These are phyloP conservation scores for Idaea dimidiata DNA, from an alignment of 2,888 invertebrate species.

Conservation along the genomic window DNA sequence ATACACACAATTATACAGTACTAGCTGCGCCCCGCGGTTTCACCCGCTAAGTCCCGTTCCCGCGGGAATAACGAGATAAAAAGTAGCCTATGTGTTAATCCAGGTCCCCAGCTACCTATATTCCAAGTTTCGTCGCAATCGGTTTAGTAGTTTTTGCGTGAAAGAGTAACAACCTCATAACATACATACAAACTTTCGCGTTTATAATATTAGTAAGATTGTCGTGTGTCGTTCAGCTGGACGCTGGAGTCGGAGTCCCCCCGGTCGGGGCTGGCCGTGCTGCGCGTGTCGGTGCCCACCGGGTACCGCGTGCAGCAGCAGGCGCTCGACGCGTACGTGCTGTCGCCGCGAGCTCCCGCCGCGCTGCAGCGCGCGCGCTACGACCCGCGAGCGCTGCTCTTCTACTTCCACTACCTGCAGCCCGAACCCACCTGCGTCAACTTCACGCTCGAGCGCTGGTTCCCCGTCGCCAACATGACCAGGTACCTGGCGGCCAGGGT, in stretches of 20 bases:
- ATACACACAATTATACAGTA: too few relatives aligned
- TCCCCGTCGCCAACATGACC: conserved; percentile 98
- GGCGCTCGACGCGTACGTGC: conserved; percentile 91
- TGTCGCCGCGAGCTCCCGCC: conserved; percentile 88
- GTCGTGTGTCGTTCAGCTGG: conserved; percentile 82
- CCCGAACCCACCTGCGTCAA: conserved; percentile 92
- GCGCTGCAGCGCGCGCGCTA: conserved; percentile 92
- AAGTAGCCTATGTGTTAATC: too few relatives aligned
- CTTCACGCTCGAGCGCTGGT: conserved; percentile 96
- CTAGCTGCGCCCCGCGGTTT: too few relatives aligned
- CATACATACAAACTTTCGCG: too few relatives aligned
- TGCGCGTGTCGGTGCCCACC: conserved; percentile 93
- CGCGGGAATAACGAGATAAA: too few relatives aligned
- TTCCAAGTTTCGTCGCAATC: too few relatives aligned
- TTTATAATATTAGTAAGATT: too few relatives aligned
- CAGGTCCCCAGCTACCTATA: too few relatives aligned
- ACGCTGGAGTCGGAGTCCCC: conserved; percentile 87
- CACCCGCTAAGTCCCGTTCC: too few relatives aligned
- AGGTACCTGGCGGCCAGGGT: conserved; percentile 93
- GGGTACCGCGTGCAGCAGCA: conserved; percentile 96
- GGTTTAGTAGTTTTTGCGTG: too few relatives aligned
- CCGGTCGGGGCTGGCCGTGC: conserved; percentile 92
- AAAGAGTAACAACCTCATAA: too few relatives aligned
- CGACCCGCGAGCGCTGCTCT: conserved; percentile 89
- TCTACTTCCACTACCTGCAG: conserved; percentile 96